phyloP scores from a whole-genome alignment of 2,113 vertebrate genomes.

The Barnardius zonarius region DNA sequence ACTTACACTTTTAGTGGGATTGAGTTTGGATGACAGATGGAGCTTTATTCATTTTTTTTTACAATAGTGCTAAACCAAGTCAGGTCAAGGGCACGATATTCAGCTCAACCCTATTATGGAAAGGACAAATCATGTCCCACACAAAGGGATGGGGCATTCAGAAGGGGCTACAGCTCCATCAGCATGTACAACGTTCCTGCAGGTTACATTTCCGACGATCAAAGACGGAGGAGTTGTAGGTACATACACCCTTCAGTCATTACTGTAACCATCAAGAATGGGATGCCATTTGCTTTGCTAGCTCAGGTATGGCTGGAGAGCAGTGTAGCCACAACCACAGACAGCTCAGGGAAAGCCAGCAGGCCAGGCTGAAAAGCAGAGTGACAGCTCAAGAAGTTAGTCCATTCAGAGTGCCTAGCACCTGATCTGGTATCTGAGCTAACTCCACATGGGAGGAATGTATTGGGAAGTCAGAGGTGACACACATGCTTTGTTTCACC shows the following conservation, averaged over 20 bases:
- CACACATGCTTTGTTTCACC: background rate
- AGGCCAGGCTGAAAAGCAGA: background rate
- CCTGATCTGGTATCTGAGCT: background rate
- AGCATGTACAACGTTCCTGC: fast-evolving
- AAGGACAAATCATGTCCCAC: background rate
- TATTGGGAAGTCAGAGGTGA: background rate
- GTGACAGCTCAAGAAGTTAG: background rate
- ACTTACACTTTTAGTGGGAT: background rate
- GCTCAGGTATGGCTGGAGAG: background rate
- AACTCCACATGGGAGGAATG: background rate
- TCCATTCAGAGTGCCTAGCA: background rate
- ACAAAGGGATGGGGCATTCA: background rate
- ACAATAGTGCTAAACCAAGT: background rate
- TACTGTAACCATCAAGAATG: background rate
- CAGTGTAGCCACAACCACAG: background rate
- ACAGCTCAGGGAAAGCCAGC: background rate
- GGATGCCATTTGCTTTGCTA: background rate
- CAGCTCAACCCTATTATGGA: background rate
- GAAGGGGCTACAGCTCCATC: background rate
- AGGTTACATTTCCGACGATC: background rate
- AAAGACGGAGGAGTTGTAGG: background rate
- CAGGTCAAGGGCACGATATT: background rate
- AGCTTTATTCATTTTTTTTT: background rate
- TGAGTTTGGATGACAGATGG: background rate
- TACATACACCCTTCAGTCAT: background rate